These are phyloP conservation scores for Pantherophis alleghaniensis DNA, from an alignment of 2,797 vertebrate species.

Conservation along the genomic window DNA sequence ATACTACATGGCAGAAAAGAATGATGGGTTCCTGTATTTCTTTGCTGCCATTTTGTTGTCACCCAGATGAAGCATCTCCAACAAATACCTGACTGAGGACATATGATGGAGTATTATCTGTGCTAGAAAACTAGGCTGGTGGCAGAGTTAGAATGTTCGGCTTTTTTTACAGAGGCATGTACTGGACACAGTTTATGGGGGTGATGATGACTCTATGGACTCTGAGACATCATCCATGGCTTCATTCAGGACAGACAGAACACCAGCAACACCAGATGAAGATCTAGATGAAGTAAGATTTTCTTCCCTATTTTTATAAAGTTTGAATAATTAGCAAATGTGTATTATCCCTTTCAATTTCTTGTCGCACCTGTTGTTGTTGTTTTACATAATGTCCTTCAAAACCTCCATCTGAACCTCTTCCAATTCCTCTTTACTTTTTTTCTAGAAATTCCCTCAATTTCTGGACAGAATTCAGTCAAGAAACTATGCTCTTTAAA, in stretches of 20 bases:
- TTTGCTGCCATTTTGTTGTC: background rate
- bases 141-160: background rate
- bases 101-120: background rate
- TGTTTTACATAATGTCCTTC: background rate
- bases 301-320: background rate
- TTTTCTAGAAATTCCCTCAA: background rate
- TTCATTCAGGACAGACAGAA: slow-evolving; percentile 92
- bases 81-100: background rate
- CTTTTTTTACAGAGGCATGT: slow-evolving; percentile 83
- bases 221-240: slow-evolving; percentile 96
- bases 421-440: background rate
- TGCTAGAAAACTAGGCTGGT: background rate
- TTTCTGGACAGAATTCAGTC: background rate
- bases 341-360: background rate
- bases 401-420: background rate
- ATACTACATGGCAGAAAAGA: background rate
- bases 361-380: background rate
- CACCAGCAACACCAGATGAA: slow-evolving; percentile 95
- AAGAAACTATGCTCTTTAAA: background rate
- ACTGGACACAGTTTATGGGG: slow-evolving; percentile 92
- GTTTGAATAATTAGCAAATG: background rate
- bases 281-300: slow-evolving; percentile 87
- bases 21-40: background rate
- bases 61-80: background rate
- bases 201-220: slow-evolving; percentile 98